Evolutionary conservation across 2,888 invertebrate genomes (phyloP), one percentile per base, ranked within the genome.

Genomic region (Elgonia sp.): DNA sequence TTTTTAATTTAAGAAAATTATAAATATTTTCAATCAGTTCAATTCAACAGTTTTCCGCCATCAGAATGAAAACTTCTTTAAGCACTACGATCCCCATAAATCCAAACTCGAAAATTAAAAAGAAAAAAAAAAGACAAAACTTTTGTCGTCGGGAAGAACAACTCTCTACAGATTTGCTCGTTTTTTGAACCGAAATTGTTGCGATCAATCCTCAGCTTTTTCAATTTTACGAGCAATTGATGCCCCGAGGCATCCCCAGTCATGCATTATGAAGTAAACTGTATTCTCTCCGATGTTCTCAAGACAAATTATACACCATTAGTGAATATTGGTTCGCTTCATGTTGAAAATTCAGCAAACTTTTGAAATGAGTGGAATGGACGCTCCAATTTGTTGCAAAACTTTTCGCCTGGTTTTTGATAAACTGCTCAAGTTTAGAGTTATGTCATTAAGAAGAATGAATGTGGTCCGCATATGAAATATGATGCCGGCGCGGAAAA

Each of bases 371-470:
- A 70, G 55, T 40, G 81, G 40, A 67, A 67, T 73, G 53, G 69
- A 81, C 60, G 76, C 63, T 75, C 75, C 77, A 87, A 87, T 87
- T 83, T 84, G 87, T 87, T 67, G 62, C 62, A 46, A 20, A 87
- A 87, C 87, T 87, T 87, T 86, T 77, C 86, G 50, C 73, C 40
- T 63, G 82, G 67, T 60, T 83, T 77, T 87, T 83, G 87, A 87
- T 75, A 83, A 87, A 87, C 76, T 80, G 84, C 76, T 21, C 75
- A 87, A 87, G 80, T 87, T 87, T 87, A 55, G 80, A 84, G 87
- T 84, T 75, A 75, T 84, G 87, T 87, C 87, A 84, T 87, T 84
- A 87, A 87, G 83, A 87, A 84, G 73, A 87, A 84, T 80, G 83
- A 87, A 80, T 87, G 87, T 80, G 83, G 83, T 55, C 75, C 83